These are phyloP conservation scores for Butorides virescens DNA, from an alignment of 2,113 vertebrate genomes.

Conservation along the genomic window DNA sequence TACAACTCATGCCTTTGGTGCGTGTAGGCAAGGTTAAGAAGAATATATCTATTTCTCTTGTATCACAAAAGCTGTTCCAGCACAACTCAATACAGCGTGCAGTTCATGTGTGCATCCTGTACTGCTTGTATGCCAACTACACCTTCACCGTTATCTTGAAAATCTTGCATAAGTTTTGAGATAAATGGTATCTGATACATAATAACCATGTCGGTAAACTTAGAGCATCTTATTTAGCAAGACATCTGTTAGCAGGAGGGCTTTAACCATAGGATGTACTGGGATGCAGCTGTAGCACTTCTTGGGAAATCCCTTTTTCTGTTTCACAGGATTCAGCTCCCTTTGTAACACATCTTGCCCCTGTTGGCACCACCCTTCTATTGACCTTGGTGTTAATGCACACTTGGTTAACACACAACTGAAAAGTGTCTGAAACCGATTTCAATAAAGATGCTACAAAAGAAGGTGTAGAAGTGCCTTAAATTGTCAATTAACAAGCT, in stretches of 20 bases:
- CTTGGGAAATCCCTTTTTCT: not conserved
- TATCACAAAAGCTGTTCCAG: not conserved
- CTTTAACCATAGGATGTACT: not conserved
- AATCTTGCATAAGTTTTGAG: not conserved
- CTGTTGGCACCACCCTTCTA: not conserved
- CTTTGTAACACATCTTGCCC: not conserved
- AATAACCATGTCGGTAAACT: not conserved
- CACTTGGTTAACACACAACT: accelerated
- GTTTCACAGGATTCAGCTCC: not conserved
- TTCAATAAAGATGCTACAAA: not conserved
- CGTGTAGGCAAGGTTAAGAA: not conserved
- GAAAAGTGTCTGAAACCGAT: not conserved
- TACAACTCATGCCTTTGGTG: not conserved
- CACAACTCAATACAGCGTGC: not conserved
- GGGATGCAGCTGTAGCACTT: not conserved
- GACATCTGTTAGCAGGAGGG: not conserved
- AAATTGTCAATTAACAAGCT: not conserved
- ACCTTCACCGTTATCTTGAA: not conserved
- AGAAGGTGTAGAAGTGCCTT: not conserved
- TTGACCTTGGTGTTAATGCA: not conserved
- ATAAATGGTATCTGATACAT: not conserved
- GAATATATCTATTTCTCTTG: not conserved
- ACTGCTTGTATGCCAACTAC: not conserved
- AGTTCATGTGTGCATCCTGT: not conserved
- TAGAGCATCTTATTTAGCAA: not conserved